Evolutionary conservation across 1,140 invertebrate species (phyloP).

Genomic region (Xylocopa sonorina): DNA sequence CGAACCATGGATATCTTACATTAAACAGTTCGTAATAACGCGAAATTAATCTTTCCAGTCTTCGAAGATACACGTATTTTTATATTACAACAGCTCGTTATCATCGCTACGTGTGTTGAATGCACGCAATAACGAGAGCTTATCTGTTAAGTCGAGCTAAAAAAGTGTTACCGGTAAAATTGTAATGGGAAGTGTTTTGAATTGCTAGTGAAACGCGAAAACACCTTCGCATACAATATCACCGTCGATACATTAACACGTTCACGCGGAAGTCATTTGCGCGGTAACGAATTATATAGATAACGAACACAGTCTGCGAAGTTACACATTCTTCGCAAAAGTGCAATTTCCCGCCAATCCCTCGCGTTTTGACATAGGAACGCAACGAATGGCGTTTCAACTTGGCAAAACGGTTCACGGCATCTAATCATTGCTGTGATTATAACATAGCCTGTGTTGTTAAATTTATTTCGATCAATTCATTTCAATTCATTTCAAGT

Average conservation of each 20-base stretch:
- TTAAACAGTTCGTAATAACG: neutral
- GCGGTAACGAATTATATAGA: neutral
- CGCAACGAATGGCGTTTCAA: neutral
- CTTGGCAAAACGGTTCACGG: neutral
- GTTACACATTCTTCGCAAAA: neutral
- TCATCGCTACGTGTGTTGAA: neutral
- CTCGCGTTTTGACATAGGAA: neutral
- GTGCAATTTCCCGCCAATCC: slow-evolving; percentile 41
- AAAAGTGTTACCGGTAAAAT: neutral
- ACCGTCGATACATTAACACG: too few species aligned
- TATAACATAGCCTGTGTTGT: neutral
- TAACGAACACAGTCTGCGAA: neutral
- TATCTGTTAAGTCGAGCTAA: neutral
- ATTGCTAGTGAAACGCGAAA: neutral
- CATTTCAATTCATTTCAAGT: neutral
- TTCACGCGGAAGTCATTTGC: neutral
- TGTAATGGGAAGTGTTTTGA: neutral
- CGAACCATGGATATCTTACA: neutral
- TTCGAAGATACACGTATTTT: neutral
- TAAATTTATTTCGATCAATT: neutral
- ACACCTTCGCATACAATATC: neutral
- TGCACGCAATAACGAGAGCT: neutral
- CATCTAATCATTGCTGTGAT: neutral
- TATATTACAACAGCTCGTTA: neutral
- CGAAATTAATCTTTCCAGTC: neutral